Evolutionary conservation across 2,113 vertebrate genomes (phyloP).

Genomic region (Onychostruthus taczanowskii): DNA sequence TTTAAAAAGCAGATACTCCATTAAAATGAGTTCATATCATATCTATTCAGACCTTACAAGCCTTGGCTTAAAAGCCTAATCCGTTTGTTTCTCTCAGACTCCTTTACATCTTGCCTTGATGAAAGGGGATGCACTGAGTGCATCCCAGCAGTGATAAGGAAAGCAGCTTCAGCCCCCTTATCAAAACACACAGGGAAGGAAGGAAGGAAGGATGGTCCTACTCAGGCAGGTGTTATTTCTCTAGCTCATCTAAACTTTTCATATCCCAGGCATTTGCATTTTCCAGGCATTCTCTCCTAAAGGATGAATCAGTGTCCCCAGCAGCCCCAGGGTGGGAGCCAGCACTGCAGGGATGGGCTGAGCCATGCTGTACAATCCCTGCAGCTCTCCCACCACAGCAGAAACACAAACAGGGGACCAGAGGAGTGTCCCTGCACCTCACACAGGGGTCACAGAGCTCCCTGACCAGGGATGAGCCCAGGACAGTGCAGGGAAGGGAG

Average conservation of each 20-base stretch:
- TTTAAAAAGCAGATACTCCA: background rate
- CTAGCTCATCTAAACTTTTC: background rate
- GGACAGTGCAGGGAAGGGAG: rapidly evolving
- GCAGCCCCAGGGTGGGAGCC: rapidly evolving
- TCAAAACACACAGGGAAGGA: background rate
- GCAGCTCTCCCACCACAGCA: background rate
- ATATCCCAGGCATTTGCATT: background rate
- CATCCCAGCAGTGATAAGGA: background rate
- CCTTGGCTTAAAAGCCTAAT: background rate
- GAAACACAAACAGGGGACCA: background rate
- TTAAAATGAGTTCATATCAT: background rate
- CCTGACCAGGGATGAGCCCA: background rate
- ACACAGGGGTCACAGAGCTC: background rate
- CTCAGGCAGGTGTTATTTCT: background rate
- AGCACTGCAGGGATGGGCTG: rapidly evolving
- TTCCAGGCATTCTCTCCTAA: background rate
- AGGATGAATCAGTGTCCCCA: background rate
- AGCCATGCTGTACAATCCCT: background rate
- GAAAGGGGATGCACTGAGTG: background rate
- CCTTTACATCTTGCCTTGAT: background rate
- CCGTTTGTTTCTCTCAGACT: background rate
- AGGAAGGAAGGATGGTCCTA: background rate
- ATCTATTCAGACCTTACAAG: background rate
- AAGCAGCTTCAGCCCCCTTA: background rate
- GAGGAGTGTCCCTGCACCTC: rapidly evolving